These are phyloP conservation scores for Eustalomyia histrio DNA, from an alignment of 2,888 invertebrate genomes.

Conservation along the genomic window DNA sequence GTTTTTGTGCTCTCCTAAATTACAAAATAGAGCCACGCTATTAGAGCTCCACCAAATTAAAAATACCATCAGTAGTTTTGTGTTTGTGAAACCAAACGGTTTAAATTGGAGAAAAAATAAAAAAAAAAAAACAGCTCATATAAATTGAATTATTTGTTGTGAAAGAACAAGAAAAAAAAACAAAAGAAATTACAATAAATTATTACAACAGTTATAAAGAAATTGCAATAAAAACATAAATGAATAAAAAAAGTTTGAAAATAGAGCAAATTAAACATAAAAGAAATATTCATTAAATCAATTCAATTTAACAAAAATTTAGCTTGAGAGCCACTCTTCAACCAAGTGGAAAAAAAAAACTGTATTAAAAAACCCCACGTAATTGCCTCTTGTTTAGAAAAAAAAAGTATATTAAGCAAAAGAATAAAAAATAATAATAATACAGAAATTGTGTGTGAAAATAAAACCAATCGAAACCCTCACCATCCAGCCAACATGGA, in stretches of 20 bases:
- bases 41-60: conserved; percentile 25
- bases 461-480: neutral
- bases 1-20: neutral
- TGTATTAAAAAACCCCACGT: neutral
- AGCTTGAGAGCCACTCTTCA: conserved; percentile 16
- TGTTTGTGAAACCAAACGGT: conserved; percentile 46
- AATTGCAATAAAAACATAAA: conserved; percentile 8
- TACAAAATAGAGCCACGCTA: conserved; percentile 1
- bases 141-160: conserved; percentile 1
- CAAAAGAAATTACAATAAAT: neutral
- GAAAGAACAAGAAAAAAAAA: conserved; percentile 7
- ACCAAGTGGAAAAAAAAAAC: conserved; percentile 21
- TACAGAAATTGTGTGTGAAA: conserved; percentile 17
- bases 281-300: neutral
- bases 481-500: conserved; percentile 66
- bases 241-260: neutral
- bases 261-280: neutral
- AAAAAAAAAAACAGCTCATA: neutral
- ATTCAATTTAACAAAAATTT: neutral
- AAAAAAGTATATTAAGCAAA: conserved; percentile 13
- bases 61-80: conserved; percentile 52
- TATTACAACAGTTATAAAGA: neutral
- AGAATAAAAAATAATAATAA: neutral
- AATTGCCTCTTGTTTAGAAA: conserved; percentile 39
- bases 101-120: conserved; percentile 5